Evolutionary conservation across 2,888 invertebrate species (phyloP).

Genomic region (Liposcelis brunnea): DNA sequence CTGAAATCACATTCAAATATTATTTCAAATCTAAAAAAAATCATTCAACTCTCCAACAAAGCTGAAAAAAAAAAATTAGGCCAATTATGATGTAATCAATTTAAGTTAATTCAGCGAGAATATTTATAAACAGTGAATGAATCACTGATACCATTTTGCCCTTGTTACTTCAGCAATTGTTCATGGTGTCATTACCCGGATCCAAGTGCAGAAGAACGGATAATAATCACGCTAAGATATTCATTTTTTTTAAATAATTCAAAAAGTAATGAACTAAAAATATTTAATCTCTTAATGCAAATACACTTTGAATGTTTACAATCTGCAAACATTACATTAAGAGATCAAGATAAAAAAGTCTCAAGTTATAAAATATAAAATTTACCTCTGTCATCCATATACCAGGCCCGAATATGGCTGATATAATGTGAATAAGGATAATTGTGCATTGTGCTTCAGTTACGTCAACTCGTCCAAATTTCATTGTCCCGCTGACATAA

Average conservation of each 20-base stretch:
- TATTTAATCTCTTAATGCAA: too few species aligned
- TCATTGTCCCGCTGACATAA: slow-evolving; percentile 87
- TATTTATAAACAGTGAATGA: too few species aligned
- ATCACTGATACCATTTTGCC: too few species aligned
- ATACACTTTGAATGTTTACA: neutral
- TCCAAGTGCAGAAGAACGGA: too few species aligned
- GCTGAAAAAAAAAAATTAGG: neutral
- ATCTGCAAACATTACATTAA: neutral
- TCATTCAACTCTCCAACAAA: neutral
- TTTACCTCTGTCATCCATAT: slow-evolving; percentile 67
- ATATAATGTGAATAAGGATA: slow-evolving; percentile 70
- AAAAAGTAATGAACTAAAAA: too few species aligned
- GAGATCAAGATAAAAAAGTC: slow-evolving; percentile 33
- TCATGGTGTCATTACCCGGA: too few species aligned
- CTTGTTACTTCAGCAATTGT: too few species aligned
- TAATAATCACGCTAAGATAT: too few species aligned
- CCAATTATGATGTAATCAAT: neutral
- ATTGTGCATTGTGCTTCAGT: slow-evolving; percentile 95
- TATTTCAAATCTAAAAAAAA: too few species aligned
- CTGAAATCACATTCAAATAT: slow-evolving; percentile 13
- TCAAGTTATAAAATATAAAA: slow-evolving; percentile 19
- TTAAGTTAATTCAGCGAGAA: too few species aligned
- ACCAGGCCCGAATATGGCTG: slow-evolving; percentile 68
- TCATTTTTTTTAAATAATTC: too few species aligned
- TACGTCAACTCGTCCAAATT: slow-evolving; percentile 87